phyloP scores from a whole-genome alignment of 2,888 invertebrate species.

The Drosophila subsilvestris region DNA sequence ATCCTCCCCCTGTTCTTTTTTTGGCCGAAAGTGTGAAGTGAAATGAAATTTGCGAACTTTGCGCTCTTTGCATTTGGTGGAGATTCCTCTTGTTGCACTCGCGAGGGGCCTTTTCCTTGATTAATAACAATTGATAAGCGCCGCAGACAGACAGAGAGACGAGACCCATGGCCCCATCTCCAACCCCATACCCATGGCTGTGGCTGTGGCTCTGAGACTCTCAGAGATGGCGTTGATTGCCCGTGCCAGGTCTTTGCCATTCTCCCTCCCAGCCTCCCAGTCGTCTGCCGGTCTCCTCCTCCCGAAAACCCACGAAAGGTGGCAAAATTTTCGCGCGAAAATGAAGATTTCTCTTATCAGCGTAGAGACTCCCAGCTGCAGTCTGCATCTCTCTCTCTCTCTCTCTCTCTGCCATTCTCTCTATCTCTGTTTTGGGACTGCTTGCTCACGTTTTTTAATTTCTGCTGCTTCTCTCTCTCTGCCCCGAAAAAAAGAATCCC shows the following conservation, averaged over 20 bases:
- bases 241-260: conserved; percentile 29
- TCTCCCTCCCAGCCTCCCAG: conserved; percentile 19
- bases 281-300: conserved; percentile 3
- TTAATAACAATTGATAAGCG: conserved; percentile 81
- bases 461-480: conserved; percentile 30
- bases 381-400: neutral
- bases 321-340: conserved; percentile 78
- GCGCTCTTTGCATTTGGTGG: conserved; percentile 66
- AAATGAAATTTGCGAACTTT: conserved; percentile 75
- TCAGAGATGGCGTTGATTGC: conserved; percentile 71
- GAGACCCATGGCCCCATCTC: conserved; percentile 24
- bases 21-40: conserved; percentile 56
- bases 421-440: conserved; percentile 3
- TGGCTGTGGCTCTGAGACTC: neutral
- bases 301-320: conserved; percentile 58
- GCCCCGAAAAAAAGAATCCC: neutral
- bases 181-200: neutral
- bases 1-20: neutral
- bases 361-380: conserved; percentile 36
- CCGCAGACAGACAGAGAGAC: conserved; percentile 12
- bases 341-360: conserved; percentile 76
- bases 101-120: conserved; percentile 59
- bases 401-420: neutral
- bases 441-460: conserved; percentile 76
- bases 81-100: conserved; percentile 12